Conservation (phyloP, 2,113 vertebrate genomes). For the Scalopus aquaticus region DNA sequence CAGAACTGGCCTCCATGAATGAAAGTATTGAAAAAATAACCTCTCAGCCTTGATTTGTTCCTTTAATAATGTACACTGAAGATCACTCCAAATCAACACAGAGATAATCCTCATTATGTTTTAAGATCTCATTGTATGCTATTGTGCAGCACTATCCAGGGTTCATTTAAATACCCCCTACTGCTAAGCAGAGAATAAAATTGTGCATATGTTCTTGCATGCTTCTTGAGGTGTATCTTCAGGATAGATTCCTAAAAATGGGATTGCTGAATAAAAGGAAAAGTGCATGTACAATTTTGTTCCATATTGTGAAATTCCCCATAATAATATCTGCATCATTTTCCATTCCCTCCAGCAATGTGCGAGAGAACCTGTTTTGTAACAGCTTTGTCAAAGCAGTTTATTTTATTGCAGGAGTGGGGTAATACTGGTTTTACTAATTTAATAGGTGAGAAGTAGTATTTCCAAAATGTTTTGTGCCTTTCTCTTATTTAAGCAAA, state of each 20-base stretch:
- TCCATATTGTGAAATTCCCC: conserved; percentile 37
- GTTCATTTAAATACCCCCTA: background rate
- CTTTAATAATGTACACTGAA: background rate
- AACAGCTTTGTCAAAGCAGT: background rate
- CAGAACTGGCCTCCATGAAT: background rate
- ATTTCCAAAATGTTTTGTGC: background rate
- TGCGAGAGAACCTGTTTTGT: background rate
- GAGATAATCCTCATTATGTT: background rate
- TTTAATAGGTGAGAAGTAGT: background rate
- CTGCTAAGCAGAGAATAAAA: background rate
- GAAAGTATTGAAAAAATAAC: background rate
- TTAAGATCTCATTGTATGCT: background rate
- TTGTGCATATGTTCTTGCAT: background rate
- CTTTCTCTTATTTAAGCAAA: background rate
- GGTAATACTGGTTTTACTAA: background rate
- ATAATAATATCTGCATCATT: background rate
- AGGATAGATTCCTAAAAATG: background rate
- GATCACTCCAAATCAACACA: background rate
- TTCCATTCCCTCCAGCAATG: conserved; percentile 8
- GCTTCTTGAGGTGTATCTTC: background rate
- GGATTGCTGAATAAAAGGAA: background rate
- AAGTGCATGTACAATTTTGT: background rate
- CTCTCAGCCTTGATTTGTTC: background rate
- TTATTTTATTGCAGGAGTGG: background rate
- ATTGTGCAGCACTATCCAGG: background rate